Evolutionary conservation across 2,113 vertebrate genomes (phyloP).

Genomic region (Pachypanchax playfairii): DNA sequence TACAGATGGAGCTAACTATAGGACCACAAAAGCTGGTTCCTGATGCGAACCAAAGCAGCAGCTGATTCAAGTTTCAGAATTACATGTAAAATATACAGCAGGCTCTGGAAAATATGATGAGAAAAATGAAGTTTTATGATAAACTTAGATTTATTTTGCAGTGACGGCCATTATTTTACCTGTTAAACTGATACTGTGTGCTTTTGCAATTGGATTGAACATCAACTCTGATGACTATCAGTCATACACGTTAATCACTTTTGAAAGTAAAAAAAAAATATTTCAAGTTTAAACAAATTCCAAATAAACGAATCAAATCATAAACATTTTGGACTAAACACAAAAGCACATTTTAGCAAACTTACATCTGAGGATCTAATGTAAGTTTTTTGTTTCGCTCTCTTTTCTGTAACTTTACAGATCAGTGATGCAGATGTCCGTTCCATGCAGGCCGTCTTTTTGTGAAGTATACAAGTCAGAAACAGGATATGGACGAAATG

Average conservation of each 20-base stretch:
- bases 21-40: constrained; percentile 10
- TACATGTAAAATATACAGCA: not conserved
- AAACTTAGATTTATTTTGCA: not conserved
- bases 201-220: too few relatives aligned
- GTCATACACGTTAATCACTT: too few relatives aligned
- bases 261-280: too few relatives aligned
- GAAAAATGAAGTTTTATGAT: not conserved
- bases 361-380: too few relatives aligned
- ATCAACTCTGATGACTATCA: too few relatives aligned
- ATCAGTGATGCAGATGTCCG: constrained; percentile 55
- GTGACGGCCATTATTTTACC: not conserved
- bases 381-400: not conserved
- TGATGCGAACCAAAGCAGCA: constrained; percentile 21
- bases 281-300: too few relatives aligned
- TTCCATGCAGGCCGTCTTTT: constrained; percentile 63
- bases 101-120: not conserved
- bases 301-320: too few relatives aligned
- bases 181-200: not conserved
- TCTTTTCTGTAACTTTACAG: constrained; percentile 58
- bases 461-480: constrained; percentile 42
- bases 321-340: too few relatives aligned
- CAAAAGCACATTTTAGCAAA: too few relatives aligned
- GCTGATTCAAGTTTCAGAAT: constrained; percentile 9
- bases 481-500: constrained; percentile 46
- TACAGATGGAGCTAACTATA: constrained; percentile 5